Base-by-base conservation (phyloP, 2,113 vertebrate genomes). In the Apeltes quadracus region DNA sequence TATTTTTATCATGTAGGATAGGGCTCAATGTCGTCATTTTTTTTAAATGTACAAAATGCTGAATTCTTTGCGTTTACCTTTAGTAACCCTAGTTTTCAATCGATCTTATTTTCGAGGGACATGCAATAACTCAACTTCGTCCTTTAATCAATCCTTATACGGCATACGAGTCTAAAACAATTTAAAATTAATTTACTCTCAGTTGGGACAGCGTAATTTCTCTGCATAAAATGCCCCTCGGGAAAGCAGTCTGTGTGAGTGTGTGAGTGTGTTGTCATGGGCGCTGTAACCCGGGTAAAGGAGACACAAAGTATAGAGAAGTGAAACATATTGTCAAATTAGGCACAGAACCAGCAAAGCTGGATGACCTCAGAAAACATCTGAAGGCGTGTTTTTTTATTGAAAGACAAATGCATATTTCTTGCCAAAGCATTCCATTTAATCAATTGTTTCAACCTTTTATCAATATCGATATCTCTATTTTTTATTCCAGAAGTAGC, bases 261-360 rank as follows among this genome's bases (percentile, higher is more conserved):
- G 64, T 79, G 84, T 78, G 85, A 90, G 83, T 85, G 71, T 78
- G 93, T 95, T 93, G 92, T 93, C 93, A 95, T 93, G 93, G 94
- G 82, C 80, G 89, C 91, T 39, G 90, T 91, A 85, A 87, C 90
- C 74, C 61, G 43, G 87, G 86, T n/a, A 88, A 75, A 79, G 84
- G 64, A 83, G 72, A 84, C 81, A 73, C 82, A 78, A 53, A 81
- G 68, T 75, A 80, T 65, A 81, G 61, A 81, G 89, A 79, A 66
- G n/a, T 66, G n/a, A 76, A n/a, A 29, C 13, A n/a, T 22, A 72
- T 61, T 58, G 27, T 73, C 39, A 61, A 38, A 22, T 41, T 61
- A 41, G 15, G 27, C 22, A n/a, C 12, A 12, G 12, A 39, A 51
- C 68, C 36, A 44, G 29, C 53, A 71, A 63, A 74, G 69, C 8